A percentile compares a stretch with the other conserved stretches of the same genome.
These are phyloP conservation scores for Elgonia sp. DNA, from an alignment of 2,888 invertebrate genomes.

Conservation along the genomic window DNA sequence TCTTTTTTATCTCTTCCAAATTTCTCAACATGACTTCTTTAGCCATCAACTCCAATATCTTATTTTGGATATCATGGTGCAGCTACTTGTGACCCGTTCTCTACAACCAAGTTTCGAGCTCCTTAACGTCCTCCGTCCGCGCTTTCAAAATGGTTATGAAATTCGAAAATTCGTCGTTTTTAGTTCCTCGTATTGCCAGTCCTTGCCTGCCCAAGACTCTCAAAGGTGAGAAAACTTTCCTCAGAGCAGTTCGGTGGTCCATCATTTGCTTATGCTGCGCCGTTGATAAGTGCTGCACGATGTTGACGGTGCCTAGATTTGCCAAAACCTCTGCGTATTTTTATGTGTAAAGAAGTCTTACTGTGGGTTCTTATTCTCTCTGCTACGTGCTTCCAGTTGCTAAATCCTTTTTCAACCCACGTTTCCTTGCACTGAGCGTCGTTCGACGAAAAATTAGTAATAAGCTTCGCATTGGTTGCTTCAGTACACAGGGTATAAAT, in stretches of 20 bases:
- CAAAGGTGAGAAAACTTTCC: constrained; percentile 72
- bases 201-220: constrained; percentile 75
- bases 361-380: constrained; percentile 72
- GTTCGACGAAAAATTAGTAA: constrained; percentile 19
- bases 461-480: constrained; percentile 26
- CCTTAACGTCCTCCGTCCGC: constrained; percentile 65
- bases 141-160: constrained; percentile 66
- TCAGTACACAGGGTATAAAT: constrained; percentile 46
- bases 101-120: constrained; percentile 64
- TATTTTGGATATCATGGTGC: constrained; percentile 68
- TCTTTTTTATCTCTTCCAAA: not conserved
- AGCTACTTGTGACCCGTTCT: constrained; percentile 71
- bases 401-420: constrained; percentile 65
- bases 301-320: constrained; percentile 60
- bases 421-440: constrained; percentile 36
- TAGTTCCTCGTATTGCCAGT: constrained; percentile 73
- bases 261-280: constrained; percentile 69
- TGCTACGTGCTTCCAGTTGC: constrained; percentile 76
- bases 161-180: constrained; percentile 71
- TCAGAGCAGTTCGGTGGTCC: constrained; percentile 73
- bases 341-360: constrained; percentile 64
- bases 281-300: constrained; percentile 71
- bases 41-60: constrained; percentile 67
- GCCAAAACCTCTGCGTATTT: constrained; percentile 61
- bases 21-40: constrained; percentile 31